Base-by-base conservation (phyloP, 2,113 vertebrate species). In the Gavia stellata region DNA sequence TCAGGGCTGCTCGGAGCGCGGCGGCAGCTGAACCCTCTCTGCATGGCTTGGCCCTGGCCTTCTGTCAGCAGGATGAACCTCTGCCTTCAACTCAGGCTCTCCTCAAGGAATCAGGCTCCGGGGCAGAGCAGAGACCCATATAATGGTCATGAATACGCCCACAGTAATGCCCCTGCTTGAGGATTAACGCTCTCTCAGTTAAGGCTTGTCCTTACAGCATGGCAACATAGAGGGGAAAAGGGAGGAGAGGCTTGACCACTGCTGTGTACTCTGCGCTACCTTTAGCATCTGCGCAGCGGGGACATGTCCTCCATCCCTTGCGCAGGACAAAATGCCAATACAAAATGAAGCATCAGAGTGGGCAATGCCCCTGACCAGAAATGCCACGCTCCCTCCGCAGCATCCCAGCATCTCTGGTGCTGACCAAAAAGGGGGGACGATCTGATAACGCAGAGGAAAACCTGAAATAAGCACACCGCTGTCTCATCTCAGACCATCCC, bases 231-330 rank as follows among this genome's bases (percentile, higher is more conserved):
- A 17, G 49, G 25, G 40, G 9, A 34, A 10, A 14, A 45, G 77
- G 38, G 34, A 74, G 61, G 49, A 36, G 79, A 68, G 29, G 47
- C 3, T 11, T 8, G 17, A 3, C 10, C 31, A 0, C 20, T 13
- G 68, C 73, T 47, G 17, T 1, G 5, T 33, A 3, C 14, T 0
- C 15, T 10, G 65, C 2, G 3, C 56, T 7, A 1, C n/a, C 33
- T 1, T 4, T 7, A 14, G 25, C 15, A 2, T 4, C 65, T 10
- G 14, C 24, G 81, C 38, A 17, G 68, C 0, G 6, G 61, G 71
- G 18, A 34, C 16, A 0, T 5, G 61, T 13, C 19, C 50, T 53
- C 40, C 45, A 17, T 20, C 71, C n/a, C 42, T 47, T 10, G 70
- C 36, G 3, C 12, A 12, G 81, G 59, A 44, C 58, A 50, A 33